Percentiles rank a stretch among this genome's conserved stretches.
phyloP scores from a whole-genome alignment of 2,888 invertebrate species.

The Phortica magna region DNA sequence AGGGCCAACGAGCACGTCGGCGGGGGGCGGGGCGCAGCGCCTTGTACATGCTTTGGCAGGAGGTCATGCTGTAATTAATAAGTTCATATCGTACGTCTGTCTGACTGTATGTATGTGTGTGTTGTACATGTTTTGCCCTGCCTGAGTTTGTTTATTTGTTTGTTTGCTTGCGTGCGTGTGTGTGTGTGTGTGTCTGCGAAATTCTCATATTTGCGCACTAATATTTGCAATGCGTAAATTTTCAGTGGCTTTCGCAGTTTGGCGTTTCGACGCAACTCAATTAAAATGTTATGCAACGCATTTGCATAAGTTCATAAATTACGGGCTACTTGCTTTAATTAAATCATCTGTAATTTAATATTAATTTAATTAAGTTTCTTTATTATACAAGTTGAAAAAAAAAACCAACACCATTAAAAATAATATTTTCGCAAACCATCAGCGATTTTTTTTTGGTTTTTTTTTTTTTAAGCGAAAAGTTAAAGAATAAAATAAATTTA shows the following conservation, averaged over 20 bases:
- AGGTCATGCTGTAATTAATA: constrained; percentile 34
- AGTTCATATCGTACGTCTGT: constrained; percentile 28
- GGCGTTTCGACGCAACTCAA: constrained; percentile 17
- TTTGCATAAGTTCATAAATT: constrained; percentile 34
- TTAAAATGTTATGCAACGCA: constrained; percentile 32
- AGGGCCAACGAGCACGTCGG: neutral
- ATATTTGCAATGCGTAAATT: constrained; percentile 35
- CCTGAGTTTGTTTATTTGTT: neutral
- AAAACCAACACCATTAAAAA: neutral
- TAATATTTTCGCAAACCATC: neutral
- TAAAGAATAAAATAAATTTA: constrained; percentile 11
- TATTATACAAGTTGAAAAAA: constrained; percentile 18
- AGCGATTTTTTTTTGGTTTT: neutral
- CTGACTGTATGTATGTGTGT: constrained; percentile 4
- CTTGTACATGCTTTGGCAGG: neutral
- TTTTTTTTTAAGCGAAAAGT: neutral
- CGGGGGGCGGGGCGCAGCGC: neutral
- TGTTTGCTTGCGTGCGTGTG: neutral
- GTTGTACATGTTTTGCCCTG: neutral
- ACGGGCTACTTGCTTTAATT: constrained; percentile 15
- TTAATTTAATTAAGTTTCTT: constrained; percentile 20
- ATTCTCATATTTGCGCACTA: constrained; percentile 30
- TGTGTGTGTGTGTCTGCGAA: constrained; percentile 6
- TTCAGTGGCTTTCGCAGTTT: neutral
- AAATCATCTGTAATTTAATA: constrained; percentile 27